phyloP scores from a whole-genome alignment of 2,888 invertebrate genomes.

The Coecobrya sp. region DNA sequence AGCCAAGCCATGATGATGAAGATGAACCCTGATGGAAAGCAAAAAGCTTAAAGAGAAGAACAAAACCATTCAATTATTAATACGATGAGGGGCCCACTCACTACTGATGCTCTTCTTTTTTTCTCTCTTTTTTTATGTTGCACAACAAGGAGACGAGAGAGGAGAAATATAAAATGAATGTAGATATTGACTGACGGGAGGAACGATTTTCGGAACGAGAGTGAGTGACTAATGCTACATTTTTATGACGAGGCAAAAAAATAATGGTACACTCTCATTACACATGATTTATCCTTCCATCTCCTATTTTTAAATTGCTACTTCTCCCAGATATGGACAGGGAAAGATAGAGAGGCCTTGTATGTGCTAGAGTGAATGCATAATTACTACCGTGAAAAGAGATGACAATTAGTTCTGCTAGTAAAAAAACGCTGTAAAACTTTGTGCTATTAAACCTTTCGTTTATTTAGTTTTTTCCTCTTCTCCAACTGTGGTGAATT shows the following conservation, averaged over 20 bases:
- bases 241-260: constrained; percentile 64
- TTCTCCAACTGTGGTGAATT: neutral
- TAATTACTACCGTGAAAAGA: neutral
- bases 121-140: constrained; percentile 31
- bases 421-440: neutral
- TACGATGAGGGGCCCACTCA: constrained; percentile 72
- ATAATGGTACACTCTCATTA: constrained; percentile 57
- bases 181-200: constrained; percentile 17
- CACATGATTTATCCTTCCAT: constrained; percentile 54
- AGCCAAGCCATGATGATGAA: constrained; percentile 15
- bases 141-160: constrained; percentile 28
- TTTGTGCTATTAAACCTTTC: neutral
- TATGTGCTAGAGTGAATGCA: neutral
- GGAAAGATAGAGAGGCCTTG: no score
- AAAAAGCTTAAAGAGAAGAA: constrained; percentile 75
- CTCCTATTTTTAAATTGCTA: constrained; percentile 18
- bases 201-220: constrained; percentile 6
- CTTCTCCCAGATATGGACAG: neutral
- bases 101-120: neutral
- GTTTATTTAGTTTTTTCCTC: neutral
- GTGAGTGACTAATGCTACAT: constrained; percentile 62
- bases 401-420: neutral
- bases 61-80: constrained; percentile 81
- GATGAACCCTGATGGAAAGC: constrained; percentile 79
- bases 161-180: constrained; percentile 50